Base-by-base conservation (phyloP, 1,140 invertebrate species). In the Panagrolaimus sp. region DNA sequence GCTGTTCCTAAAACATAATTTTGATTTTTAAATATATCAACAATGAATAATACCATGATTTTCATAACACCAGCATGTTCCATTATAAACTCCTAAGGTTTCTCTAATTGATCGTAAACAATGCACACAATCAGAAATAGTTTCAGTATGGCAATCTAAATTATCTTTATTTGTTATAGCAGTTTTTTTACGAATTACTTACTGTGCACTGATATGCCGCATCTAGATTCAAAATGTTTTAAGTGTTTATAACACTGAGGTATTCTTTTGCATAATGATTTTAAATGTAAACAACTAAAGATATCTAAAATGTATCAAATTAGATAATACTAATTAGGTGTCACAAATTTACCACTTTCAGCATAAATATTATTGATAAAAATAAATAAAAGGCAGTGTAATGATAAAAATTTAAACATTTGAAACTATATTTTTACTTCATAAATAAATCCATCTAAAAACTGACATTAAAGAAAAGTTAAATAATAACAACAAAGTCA, bases 11-110 rank as follows among this genome's bases (percentile, higher is more conserved):
- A 57, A 57, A n/a, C n/a, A n/a, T n/a, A 51, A 16, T 8, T 51
- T 20, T 11, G 27, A 2, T 57, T 11, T 16, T 13, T 13, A n/a
- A 16, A 25, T n/a, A n/a, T n/a, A n/a, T n/a, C n/a, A n/a, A n/a
- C n/a, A n/a, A n/a, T 9, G 20, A 27, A 3, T 57, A 11, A 57
- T 57, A 38, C 51, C 51, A 5, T 25, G n/a, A n/a, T 20, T 25
- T 57, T 57, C 51, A 57, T 57, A 57, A 16, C 51, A 57, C 51
- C 51, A 57, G 20, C 51, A 57, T 25, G 20, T 57, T 25, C 51
- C 27, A 27, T 16, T 57, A 27, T 57, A 57, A 57, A 57, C 51
- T 25, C 51, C 51, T 57, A 57, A 57, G 20, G 13, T 25, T 57
- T 57, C 51, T 57, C 51, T 20, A 25, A 57, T 57, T 16, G 51